Conservation (phyloP, 2,113 vertebrate species). For the Scomber scombrus region DNA sequence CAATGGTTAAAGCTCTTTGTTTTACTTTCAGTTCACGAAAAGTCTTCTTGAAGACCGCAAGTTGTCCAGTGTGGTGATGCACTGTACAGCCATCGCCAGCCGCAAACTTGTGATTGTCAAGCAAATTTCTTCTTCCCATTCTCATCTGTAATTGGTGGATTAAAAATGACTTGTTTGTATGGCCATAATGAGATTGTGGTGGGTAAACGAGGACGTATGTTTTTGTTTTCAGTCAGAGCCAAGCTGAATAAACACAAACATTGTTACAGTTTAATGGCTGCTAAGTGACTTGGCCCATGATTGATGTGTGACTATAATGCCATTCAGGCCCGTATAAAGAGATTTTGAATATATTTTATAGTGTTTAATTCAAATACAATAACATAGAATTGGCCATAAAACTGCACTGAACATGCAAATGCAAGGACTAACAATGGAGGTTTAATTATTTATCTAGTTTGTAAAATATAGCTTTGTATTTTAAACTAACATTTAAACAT, state of each 20-base stretch:
- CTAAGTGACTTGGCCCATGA: conserved; percentile 73
- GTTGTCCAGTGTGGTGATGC: conserved; percentile 45
- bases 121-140: conserved; percentile 56
- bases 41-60: conserved; percentile 45
- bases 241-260: conserved; percentile 75
- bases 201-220: conserved; percentile 70
- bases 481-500: conserved; percentile 27
- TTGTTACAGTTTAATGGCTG: conserved; percentile 76
- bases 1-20: conserved; percentile 32
- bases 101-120: conserved; percentile 67
- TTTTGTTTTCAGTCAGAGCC: conserved; percentile 71
- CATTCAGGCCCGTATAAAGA: conserved; percentile 67
- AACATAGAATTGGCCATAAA: conserved; percentile 50
- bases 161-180: conserved; percentile 72
- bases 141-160: conserved; percentile 57
- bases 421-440: conserved; percentile 35
- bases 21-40: conserved; percentile 67
- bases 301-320: conserved; percentile 72
- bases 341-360: conserved; percentile 50
- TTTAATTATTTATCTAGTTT: conserved; percentile 56
- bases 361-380: conserved; percentile 56
- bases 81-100: conserved; percentile 34
- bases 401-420: conserved; percentile 40
- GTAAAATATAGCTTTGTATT: conserved; percentile 29
- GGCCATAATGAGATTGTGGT: conserved; percentile 68